Evolutionary conservation across 2,797 vertebrate genomes (phyloP), one percentile per base, ranked within the genome.

Genomic region (Myripristis jacobus): DNA sequence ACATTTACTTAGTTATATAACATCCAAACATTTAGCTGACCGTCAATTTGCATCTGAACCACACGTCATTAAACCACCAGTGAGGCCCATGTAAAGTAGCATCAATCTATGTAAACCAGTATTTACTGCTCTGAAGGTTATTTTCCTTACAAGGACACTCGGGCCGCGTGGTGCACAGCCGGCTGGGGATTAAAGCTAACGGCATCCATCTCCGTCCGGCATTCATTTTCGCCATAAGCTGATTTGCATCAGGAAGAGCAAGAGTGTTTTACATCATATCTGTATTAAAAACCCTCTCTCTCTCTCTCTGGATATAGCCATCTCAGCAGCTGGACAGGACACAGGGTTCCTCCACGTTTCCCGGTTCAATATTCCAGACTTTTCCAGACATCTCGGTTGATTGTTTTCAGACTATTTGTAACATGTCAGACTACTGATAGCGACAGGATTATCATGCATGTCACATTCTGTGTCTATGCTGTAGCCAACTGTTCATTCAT

Each of bases 221-320:
- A 76, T 81, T 83, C 8, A 44, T 66, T 73, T 82, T 70, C 77
- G 66, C 55, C 59, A 12, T 92, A 92, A 92, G 89, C 91, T 84
- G 88, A 90, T 92, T 92, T 89, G 68, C 67, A 82, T 84, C 84
- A 11, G 55, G 54, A 54, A 78, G 77, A 75, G 52, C 41, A 27
- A 55, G 56, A 80, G 56, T 7, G 53, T 29, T 79, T 83, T 68
- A 76, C 9, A 34, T 53, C n/a, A 48, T 50, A 21, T 60, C 44
- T 54, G 15, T 16, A 63, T 73, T 46, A 48, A 61, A 67, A 25
- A 83, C 79, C n/a, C n/a, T n/a, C n/a, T n/a, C 56, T 54, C 48
- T 48, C 29, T 2, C 34, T 36, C 60, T 75, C 59, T 54, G 47
- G 72, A 73, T 56, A 19, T 61, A 46, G 38, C 24, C 18, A 29